These are phyloP conservation scores for Protaetia brevitarsis DNA, from an alignment of 1,140 invertebrate species.

Conservation along the genomic window DNA sequence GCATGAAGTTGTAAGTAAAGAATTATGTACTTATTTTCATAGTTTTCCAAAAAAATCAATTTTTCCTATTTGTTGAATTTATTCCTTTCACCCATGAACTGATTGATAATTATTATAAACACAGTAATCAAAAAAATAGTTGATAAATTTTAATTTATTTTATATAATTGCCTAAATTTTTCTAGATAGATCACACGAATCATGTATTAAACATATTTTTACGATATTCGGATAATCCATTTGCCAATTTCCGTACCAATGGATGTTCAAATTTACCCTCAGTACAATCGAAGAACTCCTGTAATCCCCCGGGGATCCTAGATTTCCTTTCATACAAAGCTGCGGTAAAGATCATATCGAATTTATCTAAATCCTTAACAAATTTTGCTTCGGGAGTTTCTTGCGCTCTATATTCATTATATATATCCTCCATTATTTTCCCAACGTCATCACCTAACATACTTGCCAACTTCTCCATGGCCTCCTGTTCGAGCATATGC, in stretches of 20 bases:
- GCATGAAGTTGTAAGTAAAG: too few relatives aligned
- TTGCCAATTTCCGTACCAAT: constrained; percentile 52
- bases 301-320: constrained; percentile 66
- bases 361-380: constrained; percentile 92
- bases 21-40: too few relatives aligned
- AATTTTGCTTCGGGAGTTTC: constrained; percentile 82
- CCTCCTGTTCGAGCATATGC: constrained; percentile 77
- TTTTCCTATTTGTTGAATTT: too few relatives aligned
- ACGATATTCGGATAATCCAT: constrained; percentile 26
- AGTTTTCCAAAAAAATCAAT: too few relatives aligned
- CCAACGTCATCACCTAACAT: constrained; percentile 37
- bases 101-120: too few relatives aligned
- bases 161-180: background rate
- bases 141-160: background rate
- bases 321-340: constrained; percentile 89
- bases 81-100: too few relatives aligned
- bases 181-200: background rate
- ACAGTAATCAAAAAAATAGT: background rate
- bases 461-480: constrained; percentile 72
- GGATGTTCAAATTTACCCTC: constrained; percentile 75
- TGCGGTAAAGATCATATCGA: constrained; percentile 95
- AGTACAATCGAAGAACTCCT: constrained; percentile 88
- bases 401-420: constrained; percentile 89
- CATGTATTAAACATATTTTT: constrained; percentile 18
- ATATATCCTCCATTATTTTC: constrained; percentile 40